A percentile compares a stretch with the other conserved stretches of the same genome.
These are phyloP conservation scores for Recurvirostra avosetta DNA, from an alignment of 2,113 vertebrate genomes.

Conservation along the genomic window DNA sequence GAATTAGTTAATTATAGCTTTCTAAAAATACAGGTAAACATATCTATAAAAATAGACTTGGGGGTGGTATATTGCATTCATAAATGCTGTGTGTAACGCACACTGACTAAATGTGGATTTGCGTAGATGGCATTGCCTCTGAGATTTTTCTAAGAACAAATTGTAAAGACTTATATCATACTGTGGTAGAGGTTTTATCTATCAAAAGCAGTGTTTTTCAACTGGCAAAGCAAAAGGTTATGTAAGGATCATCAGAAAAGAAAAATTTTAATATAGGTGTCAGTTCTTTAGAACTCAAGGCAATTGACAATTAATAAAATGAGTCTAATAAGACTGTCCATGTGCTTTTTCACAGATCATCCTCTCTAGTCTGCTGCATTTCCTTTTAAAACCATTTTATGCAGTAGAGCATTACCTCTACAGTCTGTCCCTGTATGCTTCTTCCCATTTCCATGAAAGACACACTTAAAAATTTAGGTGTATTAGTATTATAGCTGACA, in stretches of 20 bases:
- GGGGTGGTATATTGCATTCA: not conserved
- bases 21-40: not conserved
- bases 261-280: not conserved
- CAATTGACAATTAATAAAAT: not conserved
- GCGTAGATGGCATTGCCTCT: not conserved
- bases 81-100: not conserved
- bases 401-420: not conserved
- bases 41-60: not conserved
- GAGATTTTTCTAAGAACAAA: not conserved
- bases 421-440: not conserved
- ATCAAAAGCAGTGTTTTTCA: not conserved
- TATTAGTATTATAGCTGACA: not conserved
- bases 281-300: not conserved
- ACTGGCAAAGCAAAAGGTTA: not conserved
- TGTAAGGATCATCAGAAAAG: not conserved
- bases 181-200: not conserved
- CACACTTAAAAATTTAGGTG: not conserved
- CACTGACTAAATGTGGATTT: not conserved
- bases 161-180: not conserved
- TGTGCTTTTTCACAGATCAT: not conserved
- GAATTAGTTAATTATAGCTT: not conserved
- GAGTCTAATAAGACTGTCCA: not conserved
- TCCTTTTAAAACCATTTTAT: not conserved
- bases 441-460: not conserved
- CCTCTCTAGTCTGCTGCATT: not conserved